Evolutionary conservation across 2,797 vertebrate species (phyloP).

Genomic region (Crotalus adamanteus): DNA sequence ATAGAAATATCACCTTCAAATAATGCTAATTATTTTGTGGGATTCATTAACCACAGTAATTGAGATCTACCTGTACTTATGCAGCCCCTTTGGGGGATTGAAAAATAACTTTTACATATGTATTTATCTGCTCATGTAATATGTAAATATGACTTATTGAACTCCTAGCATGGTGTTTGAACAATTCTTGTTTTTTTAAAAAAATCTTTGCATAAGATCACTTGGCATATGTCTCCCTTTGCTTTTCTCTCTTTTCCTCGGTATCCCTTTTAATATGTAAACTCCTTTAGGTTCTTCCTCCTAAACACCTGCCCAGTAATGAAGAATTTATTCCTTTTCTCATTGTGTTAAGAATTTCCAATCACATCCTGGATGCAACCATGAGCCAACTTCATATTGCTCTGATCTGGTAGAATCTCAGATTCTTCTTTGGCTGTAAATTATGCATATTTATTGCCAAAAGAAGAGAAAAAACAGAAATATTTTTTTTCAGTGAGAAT

Average conservation of each 20-base stretch:
- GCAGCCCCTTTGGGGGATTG: not conserved
- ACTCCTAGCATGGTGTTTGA: accelerated
- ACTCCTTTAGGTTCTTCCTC: not conserved
- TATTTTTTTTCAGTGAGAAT: slow-evolving; percentile 14
- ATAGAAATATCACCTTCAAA: not conserved
- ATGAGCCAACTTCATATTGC: slow-evolving; percentile 56
- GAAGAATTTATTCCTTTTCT: slow-evolving; percentile 38
- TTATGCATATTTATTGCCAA: slow-evolving; percentile 2
- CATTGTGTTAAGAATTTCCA: slow-evolving; percentile 48
- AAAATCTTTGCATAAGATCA: not conserved
- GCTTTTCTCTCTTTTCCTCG: not conserved
- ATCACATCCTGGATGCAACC: slow-evolving; percentile 36
- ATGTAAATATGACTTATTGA: not conserved
- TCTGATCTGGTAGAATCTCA: slow-evolving; percentile 23
- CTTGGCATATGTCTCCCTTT: not conserved
- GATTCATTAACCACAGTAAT: not conserved
- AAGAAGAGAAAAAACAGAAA: not conserved
- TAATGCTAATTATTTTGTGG: not conserved
- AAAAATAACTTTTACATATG: not conserved
- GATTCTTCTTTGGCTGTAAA: slow-evolving; percentile 40
- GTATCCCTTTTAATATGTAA: not conserved
- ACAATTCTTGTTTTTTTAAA: slow-evolving; percentile 12
- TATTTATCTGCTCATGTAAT: not conserved
- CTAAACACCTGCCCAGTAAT: not conserved
- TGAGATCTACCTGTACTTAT: not conserved